Conservation (phyloP, 2,797 vertebrate genomes). For the Buphagus erythrorhynchus region DNA sequence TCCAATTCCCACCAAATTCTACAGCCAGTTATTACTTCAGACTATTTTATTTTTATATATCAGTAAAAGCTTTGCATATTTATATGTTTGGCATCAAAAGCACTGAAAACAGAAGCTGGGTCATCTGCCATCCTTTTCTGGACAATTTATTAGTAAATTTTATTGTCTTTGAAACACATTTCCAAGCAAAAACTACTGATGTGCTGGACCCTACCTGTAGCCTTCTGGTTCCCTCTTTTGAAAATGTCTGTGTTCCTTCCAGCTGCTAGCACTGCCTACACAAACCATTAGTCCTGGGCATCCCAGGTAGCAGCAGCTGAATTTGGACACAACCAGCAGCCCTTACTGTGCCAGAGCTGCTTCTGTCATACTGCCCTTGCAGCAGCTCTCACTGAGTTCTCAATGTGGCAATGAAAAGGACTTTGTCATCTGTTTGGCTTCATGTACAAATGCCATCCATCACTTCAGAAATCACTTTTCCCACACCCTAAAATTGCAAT, state of each 20-base stretch:
- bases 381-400: not conserved
- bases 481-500: not conserved
- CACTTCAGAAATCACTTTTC: constrained; percentile 12
- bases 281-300: not conserved
- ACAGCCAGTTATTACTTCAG: not conserved
- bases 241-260: not conserved
- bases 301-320: not conserved
- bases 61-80: not conserved
- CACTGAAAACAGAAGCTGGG: not conserved
- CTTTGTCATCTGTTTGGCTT: not conserved
- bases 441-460: constrained; percentile 23
- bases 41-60: not conserved
- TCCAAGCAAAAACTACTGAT: not conserved
- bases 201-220: not conserved
- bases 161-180: not conserved
- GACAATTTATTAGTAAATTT: not conserved
- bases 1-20: not conserved
- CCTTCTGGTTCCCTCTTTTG: not conserved
- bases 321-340: not conserved
- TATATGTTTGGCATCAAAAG: not conserved
- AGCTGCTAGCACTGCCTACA: not conserved
- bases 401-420: not conserved
- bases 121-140: not conserved
- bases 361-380: not conserved
- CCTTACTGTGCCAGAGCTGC: not conserved